Conservation (phyloP, 2,113 vertebrate genomes). For the Microcebus lehilahytsara region DNA sequence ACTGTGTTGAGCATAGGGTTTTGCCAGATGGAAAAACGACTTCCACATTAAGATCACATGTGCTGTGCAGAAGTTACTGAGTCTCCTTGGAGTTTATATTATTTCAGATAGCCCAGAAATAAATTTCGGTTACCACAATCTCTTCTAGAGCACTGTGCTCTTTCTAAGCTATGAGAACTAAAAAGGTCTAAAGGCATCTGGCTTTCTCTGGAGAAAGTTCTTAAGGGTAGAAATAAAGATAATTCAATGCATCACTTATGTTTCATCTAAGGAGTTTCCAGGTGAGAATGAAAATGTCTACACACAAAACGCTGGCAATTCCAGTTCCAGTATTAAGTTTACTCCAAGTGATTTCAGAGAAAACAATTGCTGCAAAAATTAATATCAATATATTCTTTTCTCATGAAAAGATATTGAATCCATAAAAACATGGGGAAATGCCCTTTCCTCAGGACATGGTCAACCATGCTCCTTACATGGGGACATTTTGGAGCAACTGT, state of each 20-base stretch:
- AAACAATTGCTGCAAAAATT: constrained; percentile 16
- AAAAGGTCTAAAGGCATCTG: neutral
- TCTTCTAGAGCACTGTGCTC: neutral
- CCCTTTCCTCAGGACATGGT: neutral
- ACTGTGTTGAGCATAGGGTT: neutral
- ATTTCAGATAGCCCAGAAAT: neutral
- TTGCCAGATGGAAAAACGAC: constrained; percentile 27
- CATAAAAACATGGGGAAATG: neutral
- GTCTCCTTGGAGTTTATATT: constrained; percentile 27
- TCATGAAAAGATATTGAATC: neutral
- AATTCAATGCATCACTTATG: neutral
- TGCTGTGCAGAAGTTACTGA: neutral
- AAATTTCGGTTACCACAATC: neutral
- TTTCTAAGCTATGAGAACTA: neutral
- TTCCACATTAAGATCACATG: neutral
- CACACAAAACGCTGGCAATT: neutral
- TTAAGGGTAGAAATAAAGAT: neutral
- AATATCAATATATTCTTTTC: neutral
- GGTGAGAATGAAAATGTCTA: neutral
- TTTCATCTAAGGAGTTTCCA: neutral
- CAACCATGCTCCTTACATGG: neutral
- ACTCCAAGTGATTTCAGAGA: neutral
- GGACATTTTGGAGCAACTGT: neutral
- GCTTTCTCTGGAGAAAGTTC: neutral
- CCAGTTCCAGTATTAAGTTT: neutral